Evolutionary conservation across 37 sponge, comb jelly and placozoan species (phyloP).

Genomic region (Agelas oroides): DNA sequence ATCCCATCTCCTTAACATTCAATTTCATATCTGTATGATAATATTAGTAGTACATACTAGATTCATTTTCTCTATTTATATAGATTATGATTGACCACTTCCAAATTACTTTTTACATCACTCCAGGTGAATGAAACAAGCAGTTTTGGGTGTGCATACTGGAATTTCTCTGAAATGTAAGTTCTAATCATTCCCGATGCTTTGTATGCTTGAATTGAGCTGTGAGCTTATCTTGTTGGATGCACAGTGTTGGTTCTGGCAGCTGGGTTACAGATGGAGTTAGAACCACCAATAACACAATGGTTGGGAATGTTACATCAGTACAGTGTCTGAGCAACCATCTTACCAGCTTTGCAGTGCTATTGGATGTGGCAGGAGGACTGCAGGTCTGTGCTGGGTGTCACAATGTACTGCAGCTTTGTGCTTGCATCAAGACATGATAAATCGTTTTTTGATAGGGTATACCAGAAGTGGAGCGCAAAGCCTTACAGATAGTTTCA

Average conservation of each 20-base stretch:
- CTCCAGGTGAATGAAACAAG: too few species aligned
- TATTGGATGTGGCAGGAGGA: slow-evolving; percentile 38
- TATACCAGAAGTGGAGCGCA: slow-evolving; percentile 1
- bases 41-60: not conserved
- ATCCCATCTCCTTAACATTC: not conserved
- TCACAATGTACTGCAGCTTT: too few species aligned
- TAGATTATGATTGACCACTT: too few species aligned
- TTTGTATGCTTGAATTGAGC: too few species aligned
- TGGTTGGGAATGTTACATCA: not conserved
- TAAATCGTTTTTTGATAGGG: not conserved
- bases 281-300: not conserved
- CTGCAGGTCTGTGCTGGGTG: too few species aligned
- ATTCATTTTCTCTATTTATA: not conserved
- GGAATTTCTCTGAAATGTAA: not conserved
- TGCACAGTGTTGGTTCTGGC: not conserved
- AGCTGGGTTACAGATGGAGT: not conserved
- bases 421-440: not conserved
- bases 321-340: slow-evolving; percentile 25
- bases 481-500: slow-evolving; percentile 43
- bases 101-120: too few species aligned
- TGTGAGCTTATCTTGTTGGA: too few species aligned
- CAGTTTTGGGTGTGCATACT: not conserved
- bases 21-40: not conserved
- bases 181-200: not conserved
- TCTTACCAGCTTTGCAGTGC: slow-evolving; percentile 43